Evolutionary conservation across 1,140 invertebrate genomes (phyloP).

Genomic region (Drosophila busckii): DNA sequence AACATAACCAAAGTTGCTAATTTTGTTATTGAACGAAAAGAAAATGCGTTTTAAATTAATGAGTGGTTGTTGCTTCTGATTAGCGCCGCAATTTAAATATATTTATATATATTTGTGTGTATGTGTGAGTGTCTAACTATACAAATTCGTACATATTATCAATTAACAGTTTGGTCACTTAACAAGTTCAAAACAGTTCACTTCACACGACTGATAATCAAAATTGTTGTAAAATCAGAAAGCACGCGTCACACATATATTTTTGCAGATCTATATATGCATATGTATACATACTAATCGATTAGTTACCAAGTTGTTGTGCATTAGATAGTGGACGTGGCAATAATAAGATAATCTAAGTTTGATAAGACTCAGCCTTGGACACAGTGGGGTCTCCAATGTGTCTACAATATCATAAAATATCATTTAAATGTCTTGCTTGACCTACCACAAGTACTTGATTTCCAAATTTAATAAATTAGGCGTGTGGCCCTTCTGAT

Average conservation of each 20-base stretch:
- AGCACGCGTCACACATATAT: conserved; percentile 41
- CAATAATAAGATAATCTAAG: conserved; percentile 1
- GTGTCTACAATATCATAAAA: no score
- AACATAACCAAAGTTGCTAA: neutral
- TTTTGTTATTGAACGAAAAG: no score
- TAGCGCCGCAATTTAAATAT: conserved; percentile 21
- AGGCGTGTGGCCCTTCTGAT: conserved; percentile 20
- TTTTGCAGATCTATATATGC: conserved; percentile 20
- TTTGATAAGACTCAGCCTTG: conserved; percentile 9
- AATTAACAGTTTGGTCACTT: conserved; percentile 46
- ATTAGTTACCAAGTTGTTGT: neutral
- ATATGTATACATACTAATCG: conserved; percentile 1
- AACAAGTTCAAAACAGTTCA: conserved; percentile 60
- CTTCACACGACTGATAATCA: conserved; percentile 45
- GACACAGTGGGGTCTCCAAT: neutral
- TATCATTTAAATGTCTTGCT: neutral
- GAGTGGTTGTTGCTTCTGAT: conserved; percentile 11
- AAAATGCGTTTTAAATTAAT: conserved; percentile 18
- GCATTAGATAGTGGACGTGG: conserved; percentile 19
- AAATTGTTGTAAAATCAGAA: conserved; percentile 9
- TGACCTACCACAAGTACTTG: conserved; percentile 1
- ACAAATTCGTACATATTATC: conserved; percentile 43
- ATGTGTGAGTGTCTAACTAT: conserved; percentile 24
- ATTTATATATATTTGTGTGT: conserved; percentile 16
- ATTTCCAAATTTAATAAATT: no score